Evolutionary conservation across 2,113 vertebrate species (phyloP).

Genomic region (Electrona antarctica): DNA sequence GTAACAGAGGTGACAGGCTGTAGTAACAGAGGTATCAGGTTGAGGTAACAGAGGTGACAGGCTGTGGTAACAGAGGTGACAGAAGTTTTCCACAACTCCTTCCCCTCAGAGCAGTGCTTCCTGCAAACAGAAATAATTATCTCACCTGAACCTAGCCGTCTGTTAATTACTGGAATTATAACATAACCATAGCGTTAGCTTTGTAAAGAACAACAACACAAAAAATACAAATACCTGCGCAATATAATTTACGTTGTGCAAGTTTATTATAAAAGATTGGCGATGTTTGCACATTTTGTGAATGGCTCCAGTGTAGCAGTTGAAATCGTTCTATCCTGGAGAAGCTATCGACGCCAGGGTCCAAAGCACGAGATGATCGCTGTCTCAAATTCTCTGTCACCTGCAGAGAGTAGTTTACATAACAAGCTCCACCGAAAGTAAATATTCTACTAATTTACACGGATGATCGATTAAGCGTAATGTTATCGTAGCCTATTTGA

Average conservation of each 20-base stretch:
- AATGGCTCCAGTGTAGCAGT: not conserved
- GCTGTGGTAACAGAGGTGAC: too few species aligned
- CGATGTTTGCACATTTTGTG: constrained; percentile 13
- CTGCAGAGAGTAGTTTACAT: constrained; percentile 1
- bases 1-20: too few species aligned
- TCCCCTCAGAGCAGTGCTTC: constrained; percentile 41
- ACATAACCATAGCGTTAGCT: constrained; percentile 12
- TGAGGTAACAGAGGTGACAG: too few species aligned
- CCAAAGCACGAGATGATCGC: not conserved
- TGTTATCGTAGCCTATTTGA: constrained; percentile 1
- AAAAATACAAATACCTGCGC: not conserved
- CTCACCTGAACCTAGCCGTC: constrained; percentile 6
- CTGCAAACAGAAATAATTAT: constrained; percentile 7
- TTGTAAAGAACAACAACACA: constrained; percentile 13
- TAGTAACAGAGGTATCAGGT: too few species aligned
- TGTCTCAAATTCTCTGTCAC: not conserved
- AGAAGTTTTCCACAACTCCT: not conserved
- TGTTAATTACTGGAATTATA: constrained; percentile 7
- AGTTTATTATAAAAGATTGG: constrained; percentile 24
- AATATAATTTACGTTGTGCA: too few species aligned
- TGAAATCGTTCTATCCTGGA: constrained; percentile 11
- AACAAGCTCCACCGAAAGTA: not conserved
- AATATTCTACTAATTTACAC: not conserved
- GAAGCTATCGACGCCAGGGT: not conserved
- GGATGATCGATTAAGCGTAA: constrained; percentile 13